phyloP scores from a whole-genome alignment of 2,113 vertebrate genomes.

The Naja naja region DNA sequence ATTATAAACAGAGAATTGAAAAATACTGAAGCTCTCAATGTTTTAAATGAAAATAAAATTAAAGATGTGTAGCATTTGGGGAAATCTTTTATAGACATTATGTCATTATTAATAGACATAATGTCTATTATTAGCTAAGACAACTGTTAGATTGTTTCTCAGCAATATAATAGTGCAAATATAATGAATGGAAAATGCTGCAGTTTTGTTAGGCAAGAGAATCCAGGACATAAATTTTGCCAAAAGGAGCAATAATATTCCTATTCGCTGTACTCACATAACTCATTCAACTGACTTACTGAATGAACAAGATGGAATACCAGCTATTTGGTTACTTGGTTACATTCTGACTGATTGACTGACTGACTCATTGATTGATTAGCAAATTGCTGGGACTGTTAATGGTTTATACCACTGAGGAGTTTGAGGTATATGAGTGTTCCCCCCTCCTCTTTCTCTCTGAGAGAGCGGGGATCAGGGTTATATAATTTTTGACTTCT shows the following conservation, averaged over 20 bases:
- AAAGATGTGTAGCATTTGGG: conserved; percentile 50
- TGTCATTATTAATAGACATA: conserved; percentile 40
- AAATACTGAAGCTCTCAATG: conserved; percentile 24
- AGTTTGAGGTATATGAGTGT: no score
- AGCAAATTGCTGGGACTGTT: not conserved
- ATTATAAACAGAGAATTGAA: conserved; percentile 22
- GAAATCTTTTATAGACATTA: conserved; percentile 60
- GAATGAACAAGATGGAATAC: not conserved
- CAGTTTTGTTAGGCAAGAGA: conserved; percentile 12
- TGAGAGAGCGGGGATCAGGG: no score
- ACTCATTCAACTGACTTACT: not conserved
- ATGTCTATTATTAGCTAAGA: conserved; percentile 49
- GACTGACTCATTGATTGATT: not conserved
- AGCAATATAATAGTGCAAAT: conserved; percentile 32
- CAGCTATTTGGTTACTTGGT: not conserved
- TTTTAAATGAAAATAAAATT: not conserved
- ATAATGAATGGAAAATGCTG: conserved; percentile 25
- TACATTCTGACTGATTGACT: not conserved
- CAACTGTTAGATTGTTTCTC: conserved; percentile 41
- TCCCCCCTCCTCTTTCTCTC: no score
- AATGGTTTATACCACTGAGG: not conserved
- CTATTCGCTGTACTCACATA: not conserved
- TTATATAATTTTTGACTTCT: not conserved
- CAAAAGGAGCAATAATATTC: not conserved
- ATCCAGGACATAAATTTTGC: not conserved